A percentile compares a stretch with the other conserved stretches of the same genome.
Conservation (phyloP, 2,888 invertebrate species). For the Acronicta psi region DNA sequence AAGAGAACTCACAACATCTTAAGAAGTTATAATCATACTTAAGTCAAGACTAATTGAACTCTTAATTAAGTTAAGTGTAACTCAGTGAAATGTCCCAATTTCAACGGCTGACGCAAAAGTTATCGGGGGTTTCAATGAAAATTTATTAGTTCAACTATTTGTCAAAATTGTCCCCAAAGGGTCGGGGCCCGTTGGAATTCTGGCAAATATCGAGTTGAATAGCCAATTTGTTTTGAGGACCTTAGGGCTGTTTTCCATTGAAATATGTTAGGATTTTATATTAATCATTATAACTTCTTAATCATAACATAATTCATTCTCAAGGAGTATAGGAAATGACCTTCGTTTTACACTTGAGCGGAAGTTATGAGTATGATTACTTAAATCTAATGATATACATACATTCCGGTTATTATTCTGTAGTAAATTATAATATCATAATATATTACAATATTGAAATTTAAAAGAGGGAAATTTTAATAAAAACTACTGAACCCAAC, state of each 20-base stretch:
- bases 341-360: constrained; percentile 25
- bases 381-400: constrained; percentile 33
- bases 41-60: constrained; percentile 83
- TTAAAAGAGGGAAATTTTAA: constrained; percentile 3
- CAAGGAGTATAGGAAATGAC: constrained; percentile 43
- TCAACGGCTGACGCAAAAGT: constrained; percentile 79
- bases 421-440: constrained; percentile 31
- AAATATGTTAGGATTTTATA: constrained; percentile 67
- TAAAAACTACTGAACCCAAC: not conserved
- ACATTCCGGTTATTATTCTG: constrained; percentile 16
- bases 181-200: constrained; percentile 73
- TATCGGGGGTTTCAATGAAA: constrained; percentile 85
- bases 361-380: constrained; percentile 32
- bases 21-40: constrained; percentile 83
- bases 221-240: constrained; percentile 78
- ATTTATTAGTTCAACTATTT: constrained; percentile 88
- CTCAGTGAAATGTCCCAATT: constrained; percentile 82
- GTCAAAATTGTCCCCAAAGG: constrained; percentile 85
- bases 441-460: constrained; percentile 14
- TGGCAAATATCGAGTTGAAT: constrained; percentile 79
- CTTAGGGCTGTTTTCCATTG: constrained; percentile 55
- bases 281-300: constrained; percentile 41
- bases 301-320: constrained; percentile 46
- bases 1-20: constrained; percentile 73
- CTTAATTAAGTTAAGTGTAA: constrained; percentile 84